Base-by-base conservation (phyloP, 2,113 vertebrate genomes). In the Cranoglanis bouderius region DNA sequence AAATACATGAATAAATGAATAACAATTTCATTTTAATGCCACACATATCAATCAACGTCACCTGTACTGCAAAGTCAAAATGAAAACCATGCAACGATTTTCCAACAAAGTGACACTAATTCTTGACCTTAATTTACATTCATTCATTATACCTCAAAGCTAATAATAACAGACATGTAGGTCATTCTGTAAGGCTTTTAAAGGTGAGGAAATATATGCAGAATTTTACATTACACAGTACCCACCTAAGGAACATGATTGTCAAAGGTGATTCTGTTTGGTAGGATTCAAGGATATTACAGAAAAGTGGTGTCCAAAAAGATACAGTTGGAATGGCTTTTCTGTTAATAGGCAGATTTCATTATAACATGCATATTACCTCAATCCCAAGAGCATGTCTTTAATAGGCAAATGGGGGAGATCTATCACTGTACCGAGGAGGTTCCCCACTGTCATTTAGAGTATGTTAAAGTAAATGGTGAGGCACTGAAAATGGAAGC, bases 361-460 rank as follows among this genome's bases (percentile, higher is more conserved):
- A 96, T 96, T 96, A 96, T 96, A 96, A 95, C 95, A 96, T 96
- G 95, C 94, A 96, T 96, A 96, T 96, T 95, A 94, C 95, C 95
- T 95, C 92, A 92, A 93, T 96, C 96, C 95, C 96, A 94, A 91
- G 96, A 96, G 96, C 93, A 93, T 19, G 70, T 90, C 95, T 96
- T 95, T 96, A 96, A 96, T 96, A 94, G 95, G 94, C 92, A 92
- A 92, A 92, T 90, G 67, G 93, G 93, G 91, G 92, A 91, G 91
- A 93, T 92, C 93, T 94, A 94, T 94, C 92, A 85, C 92, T 93
- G 90, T 92, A 94, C 90, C 89, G 89, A 90, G 43, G 59, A 86
- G 82, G 74, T 88, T 88, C 88, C 80, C 90, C 29, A 57, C 89
- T 94, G 93, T 94, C 93, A 93, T 93, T 91, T 93, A 92, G 90